A percentile compares a stretch with the other conserved stretches of the same genome.
Evolutionary conservation across 2,797 vertebrate genomes (phyloP).

Genomic region (Aphelocoma californica): DNA sequence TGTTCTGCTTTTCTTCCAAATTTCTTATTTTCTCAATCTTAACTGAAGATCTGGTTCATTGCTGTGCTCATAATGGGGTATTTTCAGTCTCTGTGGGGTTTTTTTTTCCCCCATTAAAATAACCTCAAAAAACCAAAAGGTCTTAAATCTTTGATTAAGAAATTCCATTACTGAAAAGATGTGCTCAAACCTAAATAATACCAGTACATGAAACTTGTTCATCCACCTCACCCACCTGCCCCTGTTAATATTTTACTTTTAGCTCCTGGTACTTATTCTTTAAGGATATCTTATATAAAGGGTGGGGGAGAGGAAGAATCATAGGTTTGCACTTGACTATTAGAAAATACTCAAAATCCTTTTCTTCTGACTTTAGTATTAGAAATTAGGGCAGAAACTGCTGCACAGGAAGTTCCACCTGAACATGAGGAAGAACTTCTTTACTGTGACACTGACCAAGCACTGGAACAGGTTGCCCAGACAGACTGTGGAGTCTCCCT

Average conservation of each 20-base stretch:
- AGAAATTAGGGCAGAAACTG: not conserved
- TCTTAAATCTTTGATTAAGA: not conserved
- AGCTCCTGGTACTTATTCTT: not conserved
- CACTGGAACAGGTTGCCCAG: not conserved
- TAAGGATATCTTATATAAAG: not conserved
- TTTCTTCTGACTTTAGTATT: not conserved
- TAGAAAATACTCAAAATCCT: not conserved
- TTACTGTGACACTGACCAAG: not conserved
- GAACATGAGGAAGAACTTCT: not conserved
- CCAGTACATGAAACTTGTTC: not conserved
- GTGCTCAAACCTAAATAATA: not conserved
- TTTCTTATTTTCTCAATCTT: not conserved
- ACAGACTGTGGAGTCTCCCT: not conserved
- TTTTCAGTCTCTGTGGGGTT: not conserved
- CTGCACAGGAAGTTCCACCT: not conserved
- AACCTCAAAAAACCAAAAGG: accelerated
- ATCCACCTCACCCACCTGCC: not conserved
- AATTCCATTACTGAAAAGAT: not conserved
- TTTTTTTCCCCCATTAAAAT: not conserved
- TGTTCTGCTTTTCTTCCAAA: not conserved
- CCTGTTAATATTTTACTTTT: not conserved
- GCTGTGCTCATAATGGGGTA: not conserved
- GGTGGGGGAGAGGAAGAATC: not conserved
- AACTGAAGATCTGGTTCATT: not conserved
- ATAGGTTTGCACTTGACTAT: not conserved